Conservation (phyloP, 2,113 vertebrate species). For the Cephalopholis sonnerati region DNA sequence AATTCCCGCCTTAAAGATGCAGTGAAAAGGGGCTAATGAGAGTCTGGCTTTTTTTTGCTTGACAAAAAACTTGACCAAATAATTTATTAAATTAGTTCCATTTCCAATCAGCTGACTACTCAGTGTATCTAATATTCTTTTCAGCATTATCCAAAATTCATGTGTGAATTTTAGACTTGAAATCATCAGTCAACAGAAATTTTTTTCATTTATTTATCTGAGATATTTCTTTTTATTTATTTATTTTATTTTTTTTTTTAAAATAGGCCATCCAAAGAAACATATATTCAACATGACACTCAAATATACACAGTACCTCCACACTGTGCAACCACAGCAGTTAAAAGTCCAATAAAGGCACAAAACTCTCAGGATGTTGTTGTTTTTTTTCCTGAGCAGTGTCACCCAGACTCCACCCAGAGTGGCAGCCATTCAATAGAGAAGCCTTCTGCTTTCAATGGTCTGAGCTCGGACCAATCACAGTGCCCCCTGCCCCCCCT, state of each 20-base stretch:
- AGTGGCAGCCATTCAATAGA: conserved; percentile 85
- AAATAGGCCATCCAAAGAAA: background rate
- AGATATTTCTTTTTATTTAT: no score
- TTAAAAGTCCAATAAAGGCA: conserved; percentile 35
- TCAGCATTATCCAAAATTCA: background rate
- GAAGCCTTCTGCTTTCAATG: conserved; percentile 89
- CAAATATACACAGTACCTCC: background rate
- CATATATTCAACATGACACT: background rate
- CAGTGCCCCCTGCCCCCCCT: conserved; percentile 76
- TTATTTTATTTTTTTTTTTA: background rate
- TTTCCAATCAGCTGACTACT: no score
- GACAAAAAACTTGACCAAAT: no score
- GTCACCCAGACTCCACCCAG: conserved; percentile 85
- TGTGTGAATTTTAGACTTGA: background rate
- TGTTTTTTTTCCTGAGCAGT: conserved; percentile 55
- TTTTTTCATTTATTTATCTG: background rate
- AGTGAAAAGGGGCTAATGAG: no score
- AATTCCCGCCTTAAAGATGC: no score
- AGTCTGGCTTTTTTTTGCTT: no score
- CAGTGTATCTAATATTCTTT: background rate
- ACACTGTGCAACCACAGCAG: conserved; percentile 19
- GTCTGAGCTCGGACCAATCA: conserved; percentile 89
- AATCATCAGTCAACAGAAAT: background rate
- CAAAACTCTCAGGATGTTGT: conserved; percentile 55
- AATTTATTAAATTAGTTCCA: no score